Base-by-base conservation (phyloP, 1,140 invertebrate species). In the Drosophila takahashii region DNA sequence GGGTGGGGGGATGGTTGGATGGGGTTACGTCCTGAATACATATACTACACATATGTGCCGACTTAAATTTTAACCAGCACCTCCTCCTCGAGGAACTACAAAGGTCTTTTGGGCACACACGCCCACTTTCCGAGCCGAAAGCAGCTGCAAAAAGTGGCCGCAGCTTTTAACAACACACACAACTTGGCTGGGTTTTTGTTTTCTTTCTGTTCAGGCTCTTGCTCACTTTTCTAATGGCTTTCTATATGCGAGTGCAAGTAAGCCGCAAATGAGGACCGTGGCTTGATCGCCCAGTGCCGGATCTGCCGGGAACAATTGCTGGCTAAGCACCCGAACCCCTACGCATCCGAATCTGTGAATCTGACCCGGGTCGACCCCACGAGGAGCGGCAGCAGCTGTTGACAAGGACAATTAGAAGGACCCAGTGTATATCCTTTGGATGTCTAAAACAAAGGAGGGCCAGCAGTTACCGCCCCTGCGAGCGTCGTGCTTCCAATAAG, bases 331-430 rank as follows among this genome's bases (percentile, higher is more conserved):
- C 45, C 44, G n/a, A 2, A 27, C 11, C 45, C 34, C 11, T 11
- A 10, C 36, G 4, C 34, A 4, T 37, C 36, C 10, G 10, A 13
- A 13, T 37, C 36, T 37, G 15, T 7, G 41, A 10, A 42, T 10
- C 15, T 42, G 41, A 42, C 8, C 41, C 4, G 41, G 16, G 16
- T 3, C 41, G 41, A 42, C 44, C 44, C 22, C 15, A 26, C 44
- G 29, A 32, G 7, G 1, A 32, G 37, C 39, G 56, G 64, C 44
- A 48, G 45, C 75, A 76, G 56, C 79, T 79, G 65, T 62, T 83
- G 59, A 44, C 27, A 62, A 53, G 66, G 73, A 87, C 75, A 87
- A 86, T 86, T 86, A 81, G 48, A 81, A 71, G 65, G 48, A 72
- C 47, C 65, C n/a, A 41, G 11, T 48, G 45, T 69, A 52, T 62